Percentiles rank a stretch among this genome's conserved stretches.
Conservation (phyloP, 2,113 vertebrate species). For the Kryptolebias marmoratus region DNA sequence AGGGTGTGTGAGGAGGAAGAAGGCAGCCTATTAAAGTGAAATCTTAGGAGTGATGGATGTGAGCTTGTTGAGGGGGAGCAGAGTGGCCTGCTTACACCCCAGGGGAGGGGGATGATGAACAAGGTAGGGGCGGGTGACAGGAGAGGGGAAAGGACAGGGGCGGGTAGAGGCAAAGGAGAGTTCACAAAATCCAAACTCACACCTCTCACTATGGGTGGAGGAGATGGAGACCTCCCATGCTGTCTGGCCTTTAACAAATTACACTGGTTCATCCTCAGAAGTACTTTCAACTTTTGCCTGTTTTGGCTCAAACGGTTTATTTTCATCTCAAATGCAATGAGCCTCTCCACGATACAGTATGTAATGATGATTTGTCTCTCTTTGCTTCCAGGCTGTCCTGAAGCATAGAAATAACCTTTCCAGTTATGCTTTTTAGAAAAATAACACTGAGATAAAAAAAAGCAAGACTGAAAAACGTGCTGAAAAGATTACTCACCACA, state of each 20-base stretch:
- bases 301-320: conserved; percentile 46
- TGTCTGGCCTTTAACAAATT: conserved; percentile 36
- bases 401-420: background rate
- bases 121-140: conserved; percentile 11
- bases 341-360: background rate
- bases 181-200: conserved; percentile 69
- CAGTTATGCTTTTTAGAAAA: conserved; percentile 13
- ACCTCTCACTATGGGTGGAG: conserved; percentile 62
- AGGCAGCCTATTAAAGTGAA: conserved; percentile 81
- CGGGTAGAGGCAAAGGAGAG: conserved; percentile 26
- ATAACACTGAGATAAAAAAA: conserved; percentile 38
- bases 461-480: conserved; percentile 9
- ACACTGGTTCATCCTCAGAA: conserved; percentile 54
- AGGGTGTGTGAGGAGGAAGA: conserved; percentile 67
- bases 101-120: conserved; percentile 69
- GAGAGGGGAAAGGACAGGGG: conserved; percentile 14
- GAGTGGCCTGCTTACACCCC: conserved; percentile 59
- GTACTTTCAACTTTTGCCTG: conserved; percentile 59
- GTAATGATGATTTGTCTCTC: conserved; percentile 6
- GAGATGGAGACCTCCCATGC: conserved; percentile 72
- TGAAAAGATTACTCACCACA: conserved; percentile 19
- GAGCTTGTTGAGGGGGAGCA: conserved; percentile 69
- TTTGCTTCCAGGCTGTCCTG: background rate
- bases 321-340: conserved; percentile 49
- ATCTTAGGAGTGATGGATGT: conserved; percentile 82